A percentile compares a stretch with the other conserved stretches of the same genome.
phyloP scores from a whole-genome alignment of 2,113 vertebrate genomes.

The Anarrhichthys ocellatus region DNA sequence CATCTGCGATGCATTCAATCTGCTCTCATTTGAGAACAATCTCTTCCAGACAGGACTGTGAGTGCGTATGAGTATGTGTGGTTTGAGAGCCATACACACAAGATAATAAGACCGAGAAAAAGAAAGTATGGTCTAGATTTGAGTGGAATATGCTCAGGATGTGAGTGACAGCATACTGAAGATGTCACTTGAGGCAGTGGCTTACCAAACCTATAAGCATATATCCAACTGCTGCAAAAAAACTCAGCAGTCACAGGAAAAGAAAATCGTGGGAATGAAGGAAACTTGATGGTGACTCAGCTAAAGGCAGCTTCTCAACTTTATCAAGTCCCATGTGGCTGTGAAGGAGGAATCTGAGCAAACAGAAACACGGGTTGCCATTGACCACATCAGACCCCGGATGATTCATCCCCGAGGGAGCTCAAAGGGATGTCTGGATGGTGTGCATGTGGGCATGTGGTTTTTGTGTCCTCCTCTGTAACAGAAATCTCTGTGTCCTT shows the following conservation, averaged over 20 bases:
- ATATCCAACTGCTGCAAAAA: background rate
- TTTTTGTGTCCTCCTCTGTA: slow-evolving; percentile 25
- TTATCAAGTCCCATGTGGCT: slow-evolving; percentile 53
- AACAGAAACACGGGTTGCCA: slow-evolving; percentile 55
- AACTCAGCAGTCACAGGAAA: slow-evolving; percentile 11
- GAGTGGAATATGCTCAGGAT: too few relatives aligned
- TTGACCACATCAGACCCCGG: slow-evolving; percentile 66
- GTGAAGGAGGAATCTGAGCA: slow-evolving; percentile 42
- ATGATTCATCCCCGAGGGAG: slow-evolving; percentile 53
- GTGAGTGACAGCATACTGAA: background rate
- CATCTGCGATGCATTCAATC: slow-evolving; percentile 11
- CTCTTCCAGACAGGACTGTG: slow-evolving; percentile 14
- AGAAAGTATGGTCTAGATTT: background rate
- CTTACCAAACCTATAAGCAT: too few relatives aligned
- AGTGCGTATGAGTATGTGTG: background rate
- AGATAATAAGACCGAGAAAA: background rate
- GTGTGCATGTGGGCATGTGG: slow-evolving; percentile 28
- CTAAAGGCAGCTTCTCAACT: slow-evolving; percentile 18
- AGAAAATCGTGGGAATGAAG: slow-evolving; percentile 47
- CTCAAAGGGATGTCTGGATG: slow-evolving; percentile 48
- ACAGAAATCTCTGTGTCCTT: slow-evolving; percentile 19
- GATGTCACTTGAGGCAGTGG: background rate
- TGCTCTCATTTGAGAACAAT: slow-evolving; percentile 16
- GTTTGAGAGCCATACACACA: background rate
- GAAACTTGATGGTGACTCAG: slow-evolving; percentile 57